phyloP scores from a whole-genome alignment of 1,140 invertebrate genomes.

The Luehdorfia chinensis region DNA sequence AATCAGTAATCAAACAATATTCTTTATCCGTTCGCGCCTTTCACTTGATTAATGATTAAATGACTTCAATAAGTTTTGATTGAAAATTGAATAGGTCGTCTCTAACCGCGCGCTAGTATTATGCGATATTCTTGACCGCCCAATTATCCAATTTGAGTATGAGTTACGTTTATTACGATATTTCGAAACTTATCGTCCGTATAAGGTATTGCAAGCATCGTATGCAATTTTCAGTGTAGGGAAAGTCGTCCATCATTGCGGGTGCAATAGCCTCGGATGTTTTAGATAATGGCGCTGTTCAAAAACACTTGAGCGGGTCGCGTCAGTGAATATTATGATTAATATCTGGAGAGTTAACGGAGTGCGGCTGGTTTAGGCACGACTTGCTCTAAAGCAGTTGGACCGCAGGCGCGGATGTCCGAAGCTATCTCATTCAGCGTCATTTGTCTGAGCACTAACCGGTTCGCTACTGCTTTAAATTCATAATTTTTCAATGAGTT shows the following conservation, averaged over 20 bases:
- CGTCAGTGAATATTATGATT: slow-evolving; percentile 70
- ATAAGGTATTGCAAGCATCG: slow-evolving; percentile 37
- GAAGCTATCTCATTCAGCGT: slow-evolving; percentile 36
- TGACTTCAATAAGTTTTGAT: slow-evolving; percentile 31
- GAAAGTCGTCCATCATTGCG: slow-evolving; percentile 46
- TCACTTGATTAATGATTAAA: slow-evolving; percentile 36
- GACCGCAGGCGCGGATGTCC: slow-evolving; percentile 40
- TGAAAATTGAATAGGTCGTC: slow-evolving; percentile 27
- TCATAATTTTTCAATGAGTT: slow-evolving; percentile 59
- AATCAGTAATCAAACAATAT: slow-evolving; percentile 34
- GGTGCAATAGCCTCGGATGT: slow-evolving; percentile 44
- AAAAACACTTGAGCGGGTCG: slow-evolving; percentile 63
- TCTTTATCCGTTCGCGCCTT: slow-evolving; percentile 28
- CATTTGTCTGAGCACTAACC: slow-evolving; percentile 45
- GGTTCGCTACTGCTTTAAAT: slow-evolving; percentile 55
- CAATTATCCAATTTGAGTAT: slow-evolving; percentile 58
- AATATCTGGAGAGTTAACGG: slow-evolving; percentile 64
- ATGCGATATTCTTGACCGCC: slow-evolving; percentile 40
- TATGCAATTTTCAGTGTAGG: slow-evolving; percentile 32
- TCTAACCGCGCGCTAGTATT: slow-evolving; percentile 28
- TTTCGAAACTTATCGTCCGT: slow-evolving; percentile 34
- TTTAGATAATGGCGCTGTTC: slow-evolving; percentile 50
- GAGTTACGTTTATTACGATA: slow-evolving; percentile 29
- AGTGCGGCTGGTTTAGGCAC: slow-evolving; percentile 29
- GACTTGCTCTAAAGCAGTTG: slow-evolving; percentile 17